phyloP scores from a whole-genome alignment of 2,888 invertebrate genomes.

The Sarcophaga carnaria region DNA sequence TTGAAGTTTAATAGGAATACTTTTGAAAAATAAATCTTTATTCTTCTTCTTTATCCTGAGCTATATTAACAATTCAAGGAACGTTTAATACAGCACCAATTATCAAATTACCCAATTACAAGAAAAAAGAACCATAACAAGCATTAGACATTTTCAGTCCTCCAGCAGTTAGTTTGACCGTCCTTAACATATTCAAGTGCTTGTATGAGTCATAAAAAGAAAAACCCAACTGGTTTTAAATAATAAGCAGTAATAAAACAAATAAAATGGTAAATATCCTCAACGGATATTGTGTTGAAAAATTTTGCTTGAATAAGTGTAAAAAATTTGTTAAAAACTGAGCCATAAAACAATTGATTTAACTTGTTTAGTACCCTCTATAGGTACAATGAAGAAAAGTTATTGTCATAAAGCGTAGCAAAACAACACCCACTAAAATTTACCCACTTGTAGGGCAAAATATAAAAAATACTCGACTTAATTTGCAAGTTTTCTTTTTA shows the following conservation, averaged over 20 bases:
- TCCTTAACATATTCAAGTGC: constrained; percentile 23
- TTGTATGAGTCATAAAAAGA: constrained; percentile 14
- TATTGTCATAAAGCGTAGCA: background rate
- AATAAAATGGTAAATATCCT: constrained; percentile 17
- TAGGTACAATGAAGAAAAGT: background rate
- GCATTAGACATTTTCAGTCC: constrained; percentile 8
- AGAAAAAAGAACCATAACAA: background rate
- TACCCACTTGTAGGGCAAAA: constrained; percentile 7
- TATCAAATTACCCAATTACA: background rate
- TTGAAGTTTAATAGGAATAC: too few relatives aligned
- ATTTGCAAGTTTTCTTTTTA: background rate
- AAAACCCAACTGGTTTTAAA: background rate
- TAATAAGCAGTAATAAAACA: background rate
- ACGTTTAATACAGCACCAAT: background rate
- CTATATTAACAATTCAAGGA: too few relatives aligned
- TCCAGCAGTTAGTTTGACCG: background rate
- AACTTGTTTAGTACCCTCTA: background rate
- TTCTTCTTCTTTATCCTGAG: too few relatives aligned
- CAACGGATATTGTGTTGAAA: constrained; percentile 27
- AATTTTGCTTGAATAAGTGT: constrained; percentile 7
- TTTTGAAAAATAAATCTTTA: too few relatives aligned
- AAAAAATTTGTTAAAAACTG: background rate
- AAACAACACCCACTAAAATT: background rate
- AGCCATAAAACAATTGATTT: background rate
- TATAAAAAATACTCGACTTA: constrained; percentile 28